phyloP scores from a whole-genome alignment of 1,140 invertebrate species.

The Bombus consobrinus region DNA sequence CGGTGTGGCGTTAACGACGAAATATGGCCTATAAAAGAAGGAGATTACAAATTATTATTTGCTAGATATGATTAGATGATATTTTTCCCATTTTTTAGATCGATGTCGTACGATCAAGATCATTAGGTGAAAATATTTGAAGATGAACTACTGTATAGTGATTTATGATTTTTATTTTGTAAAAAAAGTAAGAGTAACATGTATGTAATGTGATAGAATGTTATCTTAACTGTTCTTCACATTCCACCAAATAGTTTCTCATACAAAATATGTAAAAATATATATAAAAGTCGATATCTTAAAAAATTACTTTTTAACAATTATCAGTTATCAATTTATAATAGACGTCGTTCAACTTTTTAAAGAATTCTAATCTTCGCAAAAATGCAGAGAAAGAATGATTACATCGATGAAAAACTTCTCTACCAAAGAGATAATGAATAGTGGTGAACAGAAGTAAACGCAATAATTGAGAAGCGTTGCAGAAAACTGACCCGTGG shows the following conservation, averaged over 20 bases:
- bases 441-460: background rate
- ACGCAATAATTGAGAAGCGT: background rate
- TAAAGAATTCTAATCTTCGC: background rate
- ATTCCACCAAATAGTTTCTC: background rate
- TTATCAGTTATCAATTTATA: too few species aligned
- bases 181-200: background rate
- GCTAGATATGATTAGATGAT: too few species aligned
- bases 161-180: background rate
- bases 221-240: background rate
- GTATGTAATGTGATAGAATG: too few species aligned
- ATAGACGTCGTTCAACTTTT: too few species aligned
- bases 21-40: too few species aligned
- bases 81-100: too few species aligned
- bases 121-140: too few species aligned
- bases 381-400: background rate
- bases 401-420: background rate
- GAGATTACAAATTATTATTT: too few species aligned
- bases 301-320: background rate
- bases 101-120: too few species aligned
- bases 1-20: background rate
- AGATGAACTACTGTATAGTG: too few species aligned
- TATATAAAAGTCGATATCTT: background rate
- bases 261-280: too few species aligned
- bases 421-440: background rate
- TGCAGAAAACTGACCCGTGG: background rate